A percentile compares a stretch with the other conserved stretches of the same genome.
Evolutionary conservation across 2,113 vertebrate species (phyloP).

Genomic region (Rhabdornis inornatus): DNA sequence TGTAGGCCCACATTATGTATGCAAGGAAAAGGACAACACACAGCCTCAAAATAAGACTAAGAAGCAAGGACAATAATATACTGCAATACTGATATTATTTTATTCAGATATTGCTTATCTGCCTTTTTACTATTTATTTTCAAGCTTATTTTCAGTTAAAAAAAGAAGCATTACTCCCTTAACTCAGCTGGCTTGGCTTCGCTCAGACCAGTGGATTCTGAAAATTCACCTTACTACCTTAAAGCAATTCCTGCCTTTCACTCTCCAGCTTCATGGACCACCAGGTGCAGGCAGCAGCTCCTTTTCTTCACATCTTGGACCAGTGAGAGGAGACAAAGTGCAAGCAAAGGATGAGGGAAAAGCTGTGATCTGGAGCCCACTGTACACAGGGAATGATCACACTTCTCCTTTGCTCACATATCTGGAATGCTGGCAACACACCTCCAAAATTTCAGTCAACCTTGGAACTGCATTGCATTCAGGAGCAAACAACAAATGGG

Average conservation of each 20-base stretch:
- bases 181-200: not conserved
- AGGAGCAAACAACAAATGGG: not conserved
- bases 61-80: not conserved
- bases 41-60: not conserved
- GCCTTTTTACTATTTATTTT: not conserved
- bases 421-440: not conserved
- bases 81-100: not conserved
- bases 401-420: not conserved
- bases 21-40: not conserved
- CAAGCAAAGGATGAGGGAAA: not conserved
- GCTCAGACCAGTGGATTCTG: not conserved
- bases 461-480: not conserved
- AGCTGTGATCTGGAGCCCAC: not conserved
- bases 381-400: too few relatives aligned
- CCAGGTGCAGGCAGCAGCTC: not conserved
- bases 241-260: not conserved
- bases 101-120: not conserved
- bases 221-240: not conserved
- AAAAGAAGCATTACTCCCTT: not conserved
- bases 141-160: not conserved
- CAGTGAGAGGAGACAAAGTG: not conserved
- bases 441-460: not conserved
- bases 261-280: not conserved
- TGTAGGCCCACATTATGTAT: not conserved
- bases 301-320: not conserved